Evolutionary conservation across 2,888 invertebrate species (phyloP).

Genomic region (Taphrorychus bicolor): DNA sequence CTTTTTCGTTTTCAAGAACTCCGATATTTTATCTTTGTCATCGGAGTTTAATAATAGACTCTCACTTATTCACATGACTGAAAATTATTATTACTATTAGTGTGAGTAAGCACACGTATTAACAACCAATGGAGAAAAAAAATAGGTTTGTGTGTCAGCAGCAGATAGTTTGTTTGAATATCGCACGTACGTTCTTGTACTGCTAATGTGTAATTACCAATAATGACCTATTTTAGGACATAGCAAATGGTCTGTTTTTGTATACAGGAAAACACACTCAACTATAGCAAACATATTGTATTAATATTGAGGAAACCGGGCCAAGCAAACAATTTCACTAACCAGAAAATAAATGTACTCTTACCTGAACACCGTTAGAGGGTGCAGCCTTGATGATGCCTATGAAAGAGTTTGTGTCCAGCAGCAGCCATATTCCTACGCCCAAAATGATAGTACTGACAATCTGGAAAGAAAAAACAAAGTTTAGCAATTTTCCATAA

Average conservation of each 20-base stretch:
- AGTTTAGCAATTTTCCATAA: no score
- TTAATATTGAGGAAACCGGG: neutral
- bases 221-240: neutral
- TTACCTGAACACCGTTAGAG: conserved; percentile 65
- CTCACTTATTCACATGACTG: no score
- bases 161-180: neutral
- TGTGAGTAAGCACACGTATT: neutral
- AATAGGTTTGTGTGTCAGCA: neutral
- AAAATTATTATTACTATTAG: no score
- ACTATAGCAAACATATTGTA: neutral
- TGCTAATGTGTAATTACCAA: no score
- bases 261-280: neutral
- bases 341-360: no score
- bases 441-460: conserved; percentile 70
- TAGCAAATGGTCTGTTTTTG: neutral
- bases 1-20: no score
- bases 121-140: neutral
- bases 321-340: no score
- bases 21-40: no score
- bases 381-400: conserved; percentile 66
- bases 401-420: conserved; percentile 72
- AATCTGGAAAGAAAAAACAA: conserved; percentile 60
- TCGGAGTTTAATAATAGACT: no score
- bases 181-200: neutral
- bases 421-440: conserved; percentile 73